Evolutionary conservation across 2,888 invertebrate genomes (phyloP), one percentile per base, ranked within the genome.

Genomic region (Phengaris alcon): DNA sequence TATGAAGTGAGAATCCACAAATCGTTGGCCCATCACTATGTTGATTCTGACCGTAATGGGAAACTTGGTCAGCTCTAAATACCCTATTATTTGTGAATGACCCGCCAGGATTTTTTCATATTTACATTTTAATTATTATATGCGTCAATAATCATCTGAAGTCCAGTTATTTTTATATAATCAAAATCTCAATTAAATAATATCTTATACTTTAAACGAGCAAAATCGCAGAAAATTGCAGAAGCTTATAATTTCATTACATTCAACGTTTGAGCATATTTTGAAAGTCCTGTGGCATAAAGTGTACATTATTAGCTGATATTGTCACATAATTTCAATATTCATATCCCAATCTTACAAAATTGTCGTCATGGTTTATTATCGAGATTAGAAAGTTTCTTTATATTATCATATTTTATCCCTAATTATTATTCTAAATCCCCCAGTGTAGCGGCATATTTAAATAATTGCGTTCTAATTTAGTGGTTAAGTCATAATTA

Each of bases 31-130:
- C 87, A 86, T 88, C 86, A 87, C 84, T 88, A 59, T 88, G 87
- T 90, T 88, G 88, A 89, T 87, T 86, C 84, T 84, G 86, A 88
- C 35, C 35, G 35, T 35, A 35, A 85, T 86, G 84, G 88, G 88
- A 86, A 89, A 85, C 85, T 86, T 84, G 84, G 84, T 85, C 83
- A 86, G 85, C 86, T 84, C 85, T 84, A 84, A 83, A 85, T 85
- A 84, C 82, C 82, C 83, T 83, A 86, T 84, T 84, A 86, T 87
- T 81, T 84, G 82, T 79, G 81, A 86, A 86, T 85, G 82, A 82
- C 81, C 84, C 86, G 83, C 84, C 84, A 15, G n/a, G 15, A 6
- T 48, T 84, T 85, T 86, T 83, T 84, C 84, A 86, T 86, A 83
- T 87, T 84, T 85, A 82, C 83, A 83, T 83, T 83, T 84, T 82